phyloP scores from a whole-genome alignment of 1,140 invertebrate species.

The Drosophila yakuba region DNA sequence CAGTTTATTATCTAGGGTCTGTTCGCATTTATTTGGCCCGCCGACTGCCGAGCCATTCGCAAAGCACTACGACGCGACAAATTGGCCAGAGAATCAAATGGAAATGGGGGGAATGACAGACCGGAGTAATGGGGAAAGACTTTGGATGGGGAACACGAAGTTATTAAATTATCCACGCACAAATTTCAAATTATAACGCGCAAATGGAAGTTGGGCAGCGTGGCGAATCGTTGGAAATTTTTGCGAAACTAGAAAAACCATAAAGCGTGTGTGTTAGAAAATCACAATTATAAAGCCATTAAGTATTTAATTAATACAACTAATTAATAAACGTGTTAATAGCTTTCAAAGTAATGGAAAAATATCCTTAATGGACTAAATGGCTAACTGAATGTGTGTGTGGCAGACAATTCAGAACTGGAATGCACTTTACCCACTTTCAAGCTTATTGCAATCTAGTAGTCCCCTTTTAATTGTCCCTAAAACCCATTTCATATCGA shows the following conservation, averaged over 20 bases:
- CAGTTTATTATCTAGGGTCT: slow-evolving; percentile 16
- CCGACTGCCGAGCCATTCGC: slow-evolving; percentile 3
- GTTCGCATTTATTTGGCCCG: slow-evolving; percentile 2
- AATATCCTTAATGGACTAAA: too few species aligned
- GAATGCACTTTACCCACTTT: too few species aligned
- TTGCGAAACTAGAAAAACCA: slow-evolving; percentile 18
- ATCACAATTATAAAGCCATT: neutral
- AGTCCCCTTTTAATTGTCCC: slow-evolving; percentile 26
- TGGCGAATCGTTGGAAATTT: slow-evolving; percentile 21
- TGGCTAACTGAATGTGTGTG: too few species aligned
- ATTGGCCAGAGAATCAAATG: slow-evolving; percentile 16
- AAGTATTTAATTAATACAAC: neutral
- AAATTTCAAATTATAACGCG: slow-evolving; percentile 40
- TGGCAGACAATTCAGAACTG: too few species aligned
- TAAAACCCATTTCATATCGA: slow-evolving; percentile 33
- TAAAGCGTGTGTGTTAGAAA: neutral
- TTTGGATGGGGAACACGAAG: slow-evolving; percentile 10
- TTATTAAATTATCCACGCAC: slow-evolving; percentile 51
- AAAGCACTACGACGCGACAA: slow-evolving; percentile 20
- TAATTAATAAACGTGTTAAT: too few species aligned
- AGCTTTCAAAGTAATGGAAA: too few species aligned
- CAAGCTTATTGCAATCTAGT: neutral
- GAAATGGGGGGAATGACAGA: slow-evolving; percentile 25
- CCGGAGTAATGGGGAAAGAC: slow-evolving; percentile 1
- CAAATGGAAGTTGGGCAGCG: slow-evolving; percentile 30